Evolutionary conservation across 2,113 vertebrate genomes (phyloP).

Genomic region (Ondatra zibethicus): DNA sequence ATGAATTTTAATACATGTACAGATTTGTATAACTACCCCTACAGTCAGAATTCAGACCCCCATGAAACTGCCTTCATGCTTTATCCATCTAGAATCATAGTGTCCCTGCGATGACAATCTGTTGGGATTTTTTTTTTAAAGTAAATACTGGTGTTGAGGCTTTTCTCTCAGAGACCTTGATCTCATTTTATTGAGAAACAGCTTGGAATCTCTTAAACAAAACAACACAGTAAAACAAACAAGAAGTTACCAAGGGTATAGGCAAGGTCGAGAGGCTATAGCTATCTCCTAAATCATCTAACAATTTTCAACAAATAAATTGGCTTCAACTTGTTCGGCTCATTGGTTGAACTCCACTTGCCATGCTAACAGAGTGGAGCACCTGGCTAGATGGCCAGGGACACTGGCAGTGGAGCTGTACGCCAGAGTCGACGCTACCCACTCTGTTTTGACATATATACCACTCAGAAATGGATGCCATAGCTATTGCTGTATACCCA

Average conservation of each 20-base stretch:
- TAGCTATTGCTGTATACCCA: background rate
- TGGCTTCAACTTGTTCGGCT: background rate
- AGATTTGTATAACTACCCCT: background rate
- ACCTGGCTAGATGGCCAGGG: background rate
- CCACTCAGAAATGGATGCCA: background rate
- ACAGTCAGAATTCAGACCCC: background rate
- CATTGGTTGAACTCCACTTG: background rate
- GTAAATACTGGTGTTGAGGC: background rate
- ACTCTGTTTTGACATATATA: background rate
- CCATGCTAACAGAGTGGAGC: background rate
- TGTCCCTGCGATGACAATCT: background rate
- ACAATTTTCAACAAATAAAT: conserved; percentile 31
- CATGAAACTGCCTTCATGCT: too few relatives aligned
- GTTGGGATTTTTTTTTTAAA: background rate
- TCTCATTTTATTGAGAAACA: background rate
- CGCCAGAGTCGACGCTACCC: background rate
- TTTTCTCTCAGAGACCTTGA: background rate
- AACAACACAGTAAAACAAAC: background rate
- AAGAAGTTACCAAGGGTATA: background rate
- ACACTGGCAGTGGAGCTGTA: fast-evolving
- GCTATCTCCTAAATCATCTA: background rate
- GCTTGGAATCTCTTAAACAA: background rate
- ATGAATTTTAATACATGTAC: background rate
- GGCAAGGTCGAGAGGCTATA: background rate
- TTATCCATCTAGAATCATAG: too few relatives aligned